These are phyloP conservation scores for Patiria miniata DNA, from an alignment of 35 echinoderm and acorn worm species.

Conservation along the genomic window DNA sequence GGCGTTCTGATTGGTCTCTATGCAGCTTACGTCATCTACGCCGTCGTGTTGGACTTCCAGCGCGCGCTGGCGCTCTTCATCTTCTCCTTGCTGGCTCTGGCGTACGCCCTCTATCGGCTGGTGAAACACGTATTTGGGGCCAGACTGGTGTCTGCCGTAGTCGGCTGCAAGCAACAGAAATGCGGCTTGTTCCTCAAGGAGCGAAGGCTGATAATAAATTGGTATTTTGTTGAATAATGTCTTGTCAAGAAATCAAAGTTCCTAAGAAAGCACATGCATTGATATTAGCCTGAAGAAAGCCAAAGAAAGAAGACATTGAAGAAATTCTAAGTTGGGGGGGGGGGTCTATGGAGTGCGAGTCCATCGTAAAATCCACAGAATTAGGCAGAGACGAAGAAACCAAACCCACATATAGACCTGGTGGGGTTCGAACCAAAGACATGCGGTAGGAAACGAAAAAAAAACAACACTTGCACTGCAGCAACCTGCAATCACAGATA, in stretches of 20 bases:
- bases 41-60: slow-evolving; percentile 29
- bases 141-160: neutral
- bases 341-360: too few species aligned
- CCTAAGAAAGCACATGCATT: slow-evolving; percentile 23
- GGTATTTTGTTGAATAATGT: neutral
- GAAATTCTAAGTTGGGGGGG: too few species aligned
- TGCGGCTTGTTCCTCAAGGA: neutral
- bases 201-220: slow-evolving; percentile 37
- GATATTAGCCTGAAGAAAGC: too few species aligned
- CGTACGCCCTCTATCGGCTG: neutral
- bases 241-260: neutral
- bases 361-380: too few species aligned
- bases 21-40: slow-evolving; percentile 44
- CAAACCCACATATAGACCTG: too few species aligned
- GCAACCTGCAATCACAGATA: too few species aligned
- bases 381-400: too few species aligned
- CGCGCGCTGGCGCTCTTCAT: slow-evolving; percentile 53
- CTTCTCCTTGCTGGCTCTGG: slow-evolving; percentile 28
- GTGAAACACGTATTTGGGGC: slow-evolving; percentile 1
- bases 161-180: neutral
- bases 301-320: too few species aligned
- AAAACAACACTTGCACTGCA: too few species aligned
- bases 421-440: too few species aligned
- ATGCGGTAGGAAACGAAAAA: too few species aligned
- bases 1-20: slow-evolving; percentile 17